Base-by-base conservation (phyloP, 2,113 vertebrate genomes). In the Heterocephalus glaber region DNA sequence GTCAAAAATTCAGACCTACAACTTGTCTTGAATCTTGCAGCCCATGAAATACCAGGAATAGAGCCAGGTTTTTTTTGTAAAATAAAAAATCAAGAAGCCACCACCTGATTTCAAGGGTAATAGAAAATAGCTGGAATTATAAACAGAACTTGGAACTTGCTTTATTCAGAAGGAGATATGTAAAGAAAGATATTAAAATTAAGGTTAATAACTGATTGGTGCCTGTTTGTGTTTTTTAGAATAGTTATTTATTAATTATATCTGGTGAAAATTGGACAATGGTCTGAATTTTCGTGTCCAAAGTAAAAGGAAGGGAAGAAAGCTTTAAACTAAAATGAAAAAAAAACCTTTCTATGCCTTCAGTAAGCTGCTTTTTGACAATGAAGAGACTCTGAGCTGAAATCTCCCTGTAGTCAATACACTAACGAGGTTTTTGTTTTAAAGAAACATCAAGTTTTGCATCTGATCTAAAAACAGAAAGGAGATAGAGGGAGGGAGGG, bases 351-450 rank as follows among this genome's bases (percentile, higher is more conserved):
- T 22, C 14, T 24, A 7, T 13, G 52, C 54, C 65, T 72, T 56
- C 10, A 54, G n/a, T 22, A 13, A 17, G 14, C 20, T 49, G 49
- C 56, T 58, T 35, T 4, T 54, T 9, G 56, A 26, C 19, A n/a
- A 7, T 11, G 47, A 80, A 44, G 56, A 19, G 44, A 54, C 49
- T 28, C 26, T 17, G 22, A 26, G 17, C 13, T n/a, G 30, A 70
- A 11, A 41, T 72, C 41, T n/a, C 13, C 2, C 4, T 1, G 33
- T 5, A 24, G 20, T 33, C 24, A 49, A 13, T 14, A 5, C 0
- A 20, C 2, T 12, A 72, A 17, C 47, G 74, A 60, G 54, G 30
- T 12, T 33, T 20, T 89, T 89, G 26, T 60, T 41, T 65, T 52
- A n/a, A 93, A 68, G 65, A 65, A n/a, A n/a, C 54, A 35, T 38